phyloP scores from a whole-genome alignment of 2,113 vertebrate species.

The Holacanthus passer region DNA sequence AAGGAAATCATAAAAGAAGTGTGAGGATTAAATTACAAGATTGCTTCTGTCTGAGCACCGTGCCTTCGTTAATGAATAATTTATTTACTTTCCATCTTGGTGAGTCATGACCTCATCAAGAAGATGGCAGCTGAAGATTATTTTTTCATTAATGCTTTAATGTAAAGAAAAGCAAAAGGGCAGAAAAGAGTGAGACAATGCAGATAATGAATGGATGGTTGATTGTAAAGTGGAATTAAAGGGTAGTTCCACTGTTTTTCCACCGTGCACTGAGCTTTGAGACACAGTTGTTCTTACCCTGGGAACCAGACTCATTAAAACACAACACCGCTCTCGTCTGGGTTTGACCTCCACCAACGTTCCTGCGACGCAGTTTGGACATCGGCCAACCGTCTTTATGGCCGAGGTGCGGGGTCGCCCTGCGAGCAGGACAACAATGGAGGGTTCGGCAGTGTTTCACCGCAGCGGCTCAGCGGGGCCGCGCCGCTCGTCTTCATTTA shows the following conservation, averaged over 20 bases:
- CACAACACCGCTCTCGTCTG: neutral
- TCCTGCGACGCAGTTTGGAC: constrained; percentile 38
- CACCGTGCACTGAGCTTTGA: neutral
- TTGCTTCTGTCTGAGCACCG: neutral
- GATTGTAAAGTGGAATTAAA: neutral
- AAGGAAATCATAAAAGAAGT: neutral
- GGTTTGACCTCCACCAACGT: constrained; percentile 10
- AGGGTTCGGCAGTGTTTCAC: constrained; percentile 1
- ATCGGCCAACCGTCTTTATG: neutral
- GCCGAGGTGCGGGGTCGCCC: neutral
- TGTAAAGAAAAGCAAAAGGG: no score
- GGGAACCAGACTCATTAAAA: constrained; percentile 68
- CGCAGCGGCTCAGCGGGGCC: neutral
- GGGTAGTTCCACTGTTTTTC: neutral
- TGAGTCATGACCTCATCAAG: neutral
- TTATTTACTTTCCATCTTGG: constrained; percentile 15
- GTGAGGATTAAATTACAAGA: neutral
- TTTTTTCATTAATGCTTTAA: neutral
- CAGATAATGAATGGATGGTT: no score
- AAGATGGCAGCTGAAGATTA: no score
- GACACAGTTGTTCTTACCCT: neutral
- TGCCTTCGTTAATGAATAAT: neutral
- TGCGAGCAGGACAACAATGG: constrained; percentile 14
- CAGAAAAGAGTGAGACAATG: neutral
- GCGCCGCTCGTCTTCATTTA: constrained; percentile 9